These are phyloP conservation scores for Aegotheles bennettii DNA, from an alignment of 2,113 vertebrate species.

Conservation along the genomic window DNA sequence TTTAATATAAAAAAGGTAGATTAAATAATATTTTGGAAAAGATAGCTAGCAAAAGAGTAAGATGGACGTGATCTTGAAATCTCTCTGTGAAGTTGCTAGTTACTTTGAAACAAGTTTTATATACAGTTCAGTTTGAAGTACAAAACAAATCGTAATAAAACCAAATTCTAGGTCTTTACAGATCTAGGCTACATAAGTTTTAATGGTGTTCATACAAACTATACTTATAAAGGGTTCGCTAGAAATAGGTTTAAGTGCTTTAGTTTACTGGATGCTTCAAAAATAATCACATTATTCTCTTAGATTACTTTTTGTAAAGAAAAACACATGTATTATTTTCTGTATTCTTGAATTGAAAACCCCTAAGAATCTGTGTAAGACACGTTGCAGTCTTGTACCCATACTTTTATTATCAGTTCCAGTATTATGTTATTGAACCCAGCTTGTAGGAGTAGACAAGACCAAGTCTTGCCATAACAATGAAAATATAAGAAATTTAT, in stretches of 20 bases:
- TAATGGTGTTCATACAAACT: not conserved
- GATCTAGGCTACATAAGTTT: not conserved
- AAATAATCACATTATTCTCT: not conserved
- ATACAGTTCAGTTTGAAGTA: not conserved
- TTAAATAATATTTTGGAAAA: not conserved
- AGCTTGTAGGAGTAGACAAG: not conserved
- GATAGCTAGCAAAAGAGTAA: not conserved
- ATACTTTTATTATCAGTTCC: not conserved
- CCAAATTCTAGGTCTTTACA: not conserved
- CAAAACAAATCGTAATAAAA: not conserved
- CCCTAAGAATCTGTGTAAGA: not conserved
- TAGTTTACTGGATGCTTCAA: not conserved
- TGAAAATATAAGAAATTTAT: not conserved
- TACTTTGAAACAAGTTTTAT: not conserved
- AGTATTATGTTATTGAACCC: not conserved
- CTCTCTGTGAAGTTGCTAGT: not conserved
- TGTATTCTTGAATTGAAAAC: not conserved
- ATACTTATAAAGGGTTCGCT: not conserved
- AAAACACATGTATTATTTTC: not conserved
- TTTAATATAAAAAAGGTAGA: not conserved
- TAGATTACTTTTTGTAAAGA: not conserved
- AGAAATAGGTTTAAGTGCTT: not conserved
- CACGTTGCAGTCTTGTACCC: not conserved
- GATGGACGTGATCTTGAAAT: not conserved
- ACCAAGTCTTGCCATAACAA: not conserved